phyloP scores from a whole-genome alignment of 92 coral and sea anemone species.

The Heliopora coerulea region DNA sequence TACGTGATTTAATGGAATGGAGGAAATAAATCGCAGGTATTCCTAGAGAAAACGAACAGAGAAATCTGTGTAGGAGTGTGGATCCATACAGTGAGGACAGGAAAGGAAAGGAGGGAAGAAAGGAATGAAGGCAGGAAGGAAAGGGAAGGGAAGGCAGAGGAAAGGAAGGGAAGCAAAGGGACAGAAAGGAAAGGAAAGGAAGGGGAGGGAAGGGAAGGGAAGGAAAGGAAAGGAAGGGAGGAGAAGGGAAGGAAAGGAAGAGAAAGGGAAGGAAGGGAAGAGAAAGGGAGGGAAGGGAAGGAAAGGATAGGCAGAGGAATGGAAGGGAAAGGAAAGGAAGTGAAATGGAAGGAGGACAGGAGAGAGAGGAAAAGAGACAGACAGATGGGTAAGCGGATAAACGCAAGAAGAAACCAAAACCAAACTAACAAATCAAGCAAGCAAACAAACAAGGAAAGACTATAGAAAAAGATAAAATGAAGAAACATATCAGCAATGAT shows the following conservation, averaged over 20 bases:
- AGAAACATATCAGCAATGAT: too few species aligned
- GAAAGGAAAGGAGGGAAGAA: too few species aligned
- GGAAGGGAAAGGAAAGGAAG: not conserved
- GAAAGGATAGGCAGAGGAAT: not conserved
- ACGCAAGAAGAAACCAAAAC: not conserved
- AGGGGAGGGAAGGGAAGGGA: not conserved
- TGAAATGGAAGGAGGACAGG: not conserved
- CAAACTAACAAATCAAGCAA: not conserved
- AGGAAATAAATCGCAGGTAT: not conserved
- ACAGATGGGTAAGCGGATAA: not conserved
- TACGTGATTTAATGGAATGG: too few species aligned
- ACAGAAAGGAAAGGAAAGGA: not conserved
- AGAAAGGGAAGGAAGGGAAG: not conserved
- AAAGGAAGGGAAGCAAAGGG: too few species aligned
- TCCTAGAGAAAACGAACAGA: too few species aligned
- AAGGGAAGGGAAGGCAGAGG: too few species aligned
- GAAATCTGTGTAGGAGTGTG: too few species aligned
- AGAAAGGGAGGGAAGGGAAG: slow-evolving; percentile 6
- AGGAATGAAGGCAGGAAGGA: too few species aligned
- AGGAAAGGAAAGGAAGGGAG: not conserved
- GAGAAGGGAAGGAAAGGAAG: not conserved
- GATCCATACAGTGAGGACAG: too few species aligned
- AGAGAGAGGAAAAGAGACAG: not conserved
- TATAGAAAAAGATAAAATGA: too few species aligned
- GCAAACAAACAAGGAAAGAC: not conserved